Percentiles rank a stretch among this genome's conserved stretches.
These are phyloP conservation scores for Xylota sylvarum DNA, from an alignment of 2,888 invertebrate genomes.

Conservation along the genomic window DNA sequence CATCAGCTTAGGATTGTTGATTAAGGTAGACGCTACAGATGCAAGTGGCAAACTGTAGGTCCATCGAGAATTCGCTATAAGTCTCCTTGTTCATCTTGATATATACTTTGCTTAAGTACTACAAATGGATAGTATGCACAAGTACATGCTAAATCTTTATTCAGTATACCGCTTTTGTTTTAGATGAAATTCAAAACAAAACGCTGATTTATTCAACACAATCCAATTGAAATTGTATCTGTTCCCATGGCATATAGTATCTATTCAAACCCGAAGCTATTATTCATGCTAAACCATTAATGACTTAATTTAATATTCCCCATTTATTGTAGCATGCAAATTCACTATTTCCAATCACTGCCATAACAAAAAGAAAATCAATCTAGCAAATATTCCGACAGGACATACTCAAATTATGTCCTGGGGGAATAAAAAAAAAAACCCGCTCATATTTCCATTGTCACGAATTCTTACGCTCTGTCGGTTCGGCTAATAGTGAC, in stretches of 20 bases:
- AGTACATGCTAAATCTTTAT: too few species aligned
- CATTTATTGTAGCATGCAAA: neutral
- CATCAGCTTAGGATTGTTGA: too few species aligned
- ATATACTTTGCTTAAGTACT: too few species aligned
- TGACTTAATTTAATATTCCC: neutral
- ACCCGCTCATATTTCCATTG: neutral
- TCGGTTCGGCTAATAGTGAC: slow-evolving; percentile 30
- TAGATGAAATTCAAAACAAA: too few species aligned
- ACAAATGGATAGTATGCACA: too few species aligned
- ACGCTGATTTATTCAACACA: too few species aligned
- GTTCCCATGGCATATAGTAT: neutral
- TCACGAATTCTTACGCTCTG: slow-evolving; percentile 36
- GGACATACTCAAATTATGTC: neutral
- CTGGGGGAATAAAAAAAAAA: neutral
- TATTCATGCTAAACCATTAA: neutral
- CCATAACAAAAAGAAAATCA: neutral
- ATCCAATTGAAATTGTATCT: neutral
- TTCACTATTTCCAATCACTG: neutral
- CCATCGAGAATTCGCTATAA: too few species aligned
- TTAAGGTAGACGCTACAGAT: too few species aligned
- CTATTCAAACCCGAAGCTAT: neutral
- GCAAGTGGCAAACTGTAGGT: too few species aligned
- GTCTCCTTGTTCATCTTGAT: too few species aligned
- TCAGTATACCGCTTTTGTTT: too few species aligned
- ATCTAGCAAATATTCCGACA: too few species aligned